Evolutionary conservation across 2,113 vertebrate species (phyloP), one percentile per base, ranked within the genome.

Genomic region (Sinosuthora webbiana): DNA sequence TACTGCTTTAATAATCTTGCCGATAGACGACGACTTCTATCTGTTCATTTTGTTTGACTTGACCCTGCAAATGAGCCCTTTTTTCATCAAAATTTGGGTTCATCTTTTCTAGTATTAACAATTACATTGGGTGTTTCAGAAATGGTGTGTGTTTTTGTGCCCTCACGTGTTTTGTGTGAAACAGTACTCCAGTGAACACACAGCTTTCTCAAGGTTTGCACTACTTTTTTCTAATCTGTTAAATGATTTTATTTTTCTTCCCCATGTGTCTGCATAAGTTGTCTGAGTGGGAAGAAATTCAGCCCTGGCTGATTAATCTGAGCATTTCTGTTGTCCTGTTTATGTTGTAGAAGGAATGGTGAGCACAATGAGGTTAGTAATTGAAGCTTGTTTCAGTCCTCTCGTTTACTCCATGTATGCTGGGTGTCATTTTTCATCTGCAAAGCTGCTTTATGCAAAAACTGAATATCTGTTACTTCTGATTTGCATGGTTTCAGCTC

Each of bases 371-470:
- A 47, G 33, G 25, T 88, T 71, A 47, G 63, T 65, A 69, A 87
- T 13, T 70, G 80, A 62, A 83, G 63, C 55, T 86, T 52, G 45
- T 76, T 90, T 69, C 63, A 57, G 20, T 83, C 13, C 18, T 80
- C 55, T 64, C 55, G 47, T 77, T 90, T 94, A 37, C 53, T 83
- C 50, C 4, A 0, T 37, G 20, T 89, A 41, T 67, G 45, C 80
- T 53, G 71, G 50, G 53, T 74, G 60, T 91, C n/a, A 81, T 95
- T 94, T 90, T 80, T 94, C 83, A 70, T 87, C 59, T 70, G 76
- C 59, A 70, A 27, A 89, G 45, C 68, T 77, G 68, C 68, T 80
- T 83, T 57, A 53, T 83, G 59, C 50, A 83, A 35, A 91, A 56
- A 25, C 14, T 42, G 42, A 42, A 13, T 86, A 52, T 77, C 68